Evolutionary conservation across 35 echinoderm and acorn worm genomes (phyloP).

Genomic region (Apostichopus parvimensis): DNA sequence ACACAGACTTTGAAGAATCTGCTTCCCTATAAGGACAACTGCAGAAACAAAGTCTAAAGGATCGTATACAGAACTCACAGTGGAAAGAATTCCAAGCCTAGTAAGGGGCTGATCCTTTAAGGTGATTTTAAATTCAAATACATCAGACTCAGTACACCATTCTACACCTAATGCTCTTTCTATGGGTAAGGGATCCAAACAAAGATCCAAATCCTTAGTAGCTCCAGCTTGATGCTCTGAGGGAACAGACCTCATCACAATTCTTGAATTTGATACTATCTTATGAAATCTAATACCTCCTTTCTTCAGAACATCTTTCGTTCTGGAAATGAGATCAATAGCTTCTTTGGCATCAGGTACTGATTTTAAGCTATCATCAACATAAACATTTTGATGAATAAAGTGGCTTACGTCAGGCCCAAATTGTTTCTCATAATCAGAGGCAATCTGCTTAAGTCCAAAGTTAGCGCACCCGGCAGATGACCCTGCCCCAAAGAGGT

Average conservation of each 20-base stretch:
- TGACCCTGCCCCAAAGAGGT: slow-evolving; percentile 62
- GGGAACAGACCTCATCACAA: slow-evolving; percentile 47
- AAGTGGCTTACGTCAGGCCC: slow-evolving; percentile 30
- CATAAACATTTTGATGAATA: slow-evolving; percentile 61
- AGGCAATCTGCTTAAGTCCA: slow-evolving; percentile 57
- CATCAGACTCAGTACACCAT: slow-evolving; percentile 52
- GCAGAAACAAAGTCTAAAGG: slow-evolving; percentile 69
- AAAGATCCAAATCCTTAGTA: slow-evolving; percentile 34
- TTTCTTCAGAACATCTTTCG: slow-evolving; percentile 42
- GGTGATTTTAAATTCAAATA: slow-evolving; percentile 47
- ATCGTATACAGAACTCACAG: slow-evolving; percentile 62
- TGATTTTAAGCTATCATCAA: slow-evolving; percentile 64
- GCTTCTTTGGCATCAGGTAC: slow-evolving; percentile 42
- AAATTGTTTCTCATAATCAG: slow-evolving; percentile 56
- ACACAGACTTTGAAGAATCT: slow-evolving; percentile 66
- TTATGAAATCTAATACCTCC: slow-evolving; percentile 67
- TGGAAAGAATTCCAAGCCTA: slow-evolving; percentile 60
- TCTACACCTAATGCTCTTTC: slow-evolving; percentile 57
- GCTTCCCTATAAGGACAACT: slow-evolving; percentile 64
- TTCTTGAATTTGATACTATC: slow-evolving; percentile 47
- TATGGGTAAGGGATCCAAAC: slow-evolving; percentile 27
- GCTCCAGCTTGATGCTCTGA: slow-evolving; percentile 21
- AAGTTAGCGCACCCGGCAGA: slow-evolving; percentile 68
- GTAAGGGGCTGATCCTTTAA: slow-evolving; percentile 49
- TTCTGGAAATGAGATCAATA: slow-evolving; percentile 30